phyloP scores from a whole-genome alignment of 1,140 invertebrate genomes.

The Brachystomella parvula region DNA sequence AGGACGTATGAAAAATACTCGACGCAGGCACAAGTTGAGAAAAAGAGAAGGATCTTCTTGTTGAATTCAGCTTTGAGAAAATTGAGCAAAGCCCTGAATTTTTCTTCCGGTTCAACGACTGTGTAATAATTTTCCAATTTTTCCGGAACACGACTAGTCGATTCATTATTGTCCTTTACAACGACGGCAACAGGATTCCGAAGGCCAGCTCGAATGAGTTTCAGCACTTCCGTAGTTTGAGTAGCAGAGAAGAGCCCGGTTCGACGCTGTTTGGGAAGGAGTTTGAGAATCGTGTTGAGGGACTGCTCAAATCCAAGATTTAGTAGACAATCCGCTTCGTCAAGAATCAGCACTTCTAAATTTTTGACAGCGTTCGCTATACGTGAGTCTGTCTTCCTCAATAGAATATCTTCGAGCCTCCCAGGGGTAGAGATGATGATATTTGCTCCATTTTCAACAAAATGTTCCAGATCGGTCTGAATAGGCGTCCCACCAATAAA shows the following conservation, averaged over 20 bases:
- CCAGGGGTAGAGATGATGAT: constrained; percentile 90
- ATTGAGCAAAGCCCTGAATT: constrained; percentile 62
- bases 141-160: constrained; percentile 56
- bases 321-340: constrained; percentile 92
- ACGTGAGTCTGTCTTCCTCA: constrained; percentile 46
- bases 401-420: constrained; percentile 77
- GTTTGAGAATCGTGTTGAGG: constrained; percentile 83
- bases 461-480: constrained; percentile 60
- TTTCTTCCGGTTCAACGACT: constrained; percentile 65
- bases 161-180: constrained; percentile 69
- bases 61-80: constrained; percentile 59
- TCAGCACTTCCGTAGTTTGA: constrained; percentile 88
- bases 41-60: constrained; percentile 84
- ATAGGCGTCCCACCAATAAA: constrained; percentile 75
- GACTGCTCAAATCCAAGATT: constrained; percentile 83
- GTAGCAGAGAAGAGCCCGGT: constrained; percentile 98
- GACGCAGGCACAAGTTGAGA: constrained; percentile 91
- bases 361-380: constrained; percentile 60
- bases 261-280: constrained; percentile 82
- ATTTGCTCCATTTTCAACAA: constrained; percentile 64
- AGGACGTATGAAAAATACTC: constrained; percentile 82
- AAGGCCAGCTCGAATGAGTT: constrained; percentile 84
- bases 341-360: constrained; percentile 83
- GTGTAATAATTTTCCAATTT: constrained; percentile 77
- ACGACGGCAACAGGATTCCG: constrained; percentile 86